Evolutionary conservation across 2,888 invertebrate species (phyloP).

Genomic region (Pristionchus fissidentatus): DNA sequence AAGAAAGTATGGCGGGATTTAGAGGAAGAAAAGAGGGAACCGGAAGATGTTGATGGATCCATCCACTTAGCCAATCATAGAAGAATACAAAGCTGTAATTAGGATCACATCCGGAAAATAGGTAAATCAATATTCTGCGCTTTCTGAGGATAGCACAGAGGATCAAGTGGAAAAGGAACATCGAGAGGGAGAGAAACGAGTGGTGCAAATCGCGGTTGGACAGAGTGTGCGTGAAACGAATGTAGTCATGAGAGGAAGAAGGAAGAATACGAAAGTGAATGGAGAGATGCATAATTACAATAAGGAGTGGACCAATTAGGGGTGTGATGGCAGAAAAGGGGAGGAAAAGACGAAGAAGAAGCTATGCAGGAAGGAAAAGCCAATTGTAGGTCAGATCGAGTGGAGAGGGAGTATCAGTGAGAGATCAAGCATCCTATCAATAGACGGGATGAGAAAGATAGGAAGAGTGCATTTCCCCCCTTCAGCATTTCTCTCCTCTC

Average conservation of each 20-base stretch:
- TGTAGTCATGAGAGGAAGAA: conserved; percentile 4
- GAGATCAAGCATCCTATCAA: conserved; percentile 25
- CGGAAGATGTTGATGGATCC: background rate
- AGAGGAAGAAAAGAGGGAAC: conserved; percentile 5
- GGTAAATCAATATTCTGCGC: background rate
- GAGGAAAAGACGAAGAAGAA: background rate
- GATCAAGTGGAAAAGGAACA: background rate
- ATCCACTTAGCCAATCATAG: conserved; percentile 2
- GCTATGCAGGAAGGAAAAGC: background rate
- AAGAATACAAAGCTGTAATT: background rate
- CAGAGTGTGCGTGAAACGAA: background rate
- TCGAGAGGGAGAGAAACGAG: background rate
- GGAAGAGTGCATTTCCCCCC: conserved; percentile 10
- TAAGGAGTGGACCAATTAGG: conserved; percentile 12
- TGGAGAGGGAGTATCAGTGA: conserved; percentile 12
- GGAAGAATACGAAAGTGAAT: background rate
- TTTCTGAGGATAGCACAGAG: background rate
- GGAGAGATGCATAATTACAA: conserved; percentile 18
- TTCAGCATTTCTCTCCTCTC: conserved; percentile 6
- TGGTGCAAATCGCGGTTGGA: too few relatives aligned
- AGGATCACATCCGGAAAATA: background rate
- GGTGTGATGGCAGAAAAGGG: background rate
- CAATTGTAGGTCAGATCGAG: conserved; percentile 11
- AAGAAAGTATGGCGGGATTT: conserved; percentile 41
- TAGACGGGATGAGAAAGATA: conserved; percentile 26